Evolutionary conservation across 92 coral and sea anemone genomes (phyloP), one percentile per base, ranked within the genome.

Genomic region (Epizoanthus illoricatus): DNA sequence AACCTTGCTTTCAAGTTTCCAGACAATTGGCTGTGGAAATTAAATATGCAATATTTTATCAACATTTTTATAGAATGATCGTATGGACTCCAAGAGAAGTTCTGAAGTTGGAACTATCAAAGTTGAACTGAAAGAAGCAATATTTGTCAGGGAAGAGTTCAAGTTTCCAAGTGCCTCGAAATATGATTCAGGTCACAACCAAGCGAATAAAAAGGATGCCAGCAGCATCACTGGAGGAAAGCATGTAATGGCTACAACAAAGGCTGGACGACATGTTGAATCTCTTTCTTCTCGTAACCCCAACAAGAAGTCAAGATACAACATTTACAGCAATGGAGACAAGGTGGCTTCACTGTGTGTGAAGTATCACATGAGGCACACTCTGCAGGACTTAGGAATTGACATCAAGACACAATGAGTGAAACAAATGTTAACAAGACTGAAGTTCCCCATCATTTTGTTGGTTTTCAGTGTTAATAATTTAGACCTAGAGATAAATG

Each of bases 121-220:
- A 60, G 85, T 81, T 68, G 85, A 67, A 15, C 19, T 81, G 65
- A 67, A 67, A 43, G 45, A 67, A 81, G 85, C 76, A 47, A 54
- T 13, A 15, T 81, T 56, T 52, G 17, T 5, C 20, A 10, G 49
- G 39, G 17, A 42, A 1, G 17, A 52, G n/a, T 12, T 7, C 6
- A 81, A 23, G 62, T 64, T 59, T 17, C 62, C 71, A 5, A 0
- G 28, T 18, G 73, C 20, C 0, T 42, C 0, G 21, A 42, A 78
- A 18, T 61, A n/a, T 52, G 33, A 28, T 7, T 11, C 49, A 11
- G 68, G 36, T 4, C 68, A 36, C 76, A 81, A 42, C 4, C 85
- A 81, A 20, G 85, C 85, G 4, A 81, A 70, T 42, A 81, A 81
- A n/a, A 81, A 81, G 7, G 85, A 81, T 43, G 75, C 75, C 49